A percentile compares a stretch with the other conserved stretches of the same genome.
phyloP scores from a whole-genome alignment of 2,888 invertebrate species.

The Drosophila nr. perissopoda region DNA sequence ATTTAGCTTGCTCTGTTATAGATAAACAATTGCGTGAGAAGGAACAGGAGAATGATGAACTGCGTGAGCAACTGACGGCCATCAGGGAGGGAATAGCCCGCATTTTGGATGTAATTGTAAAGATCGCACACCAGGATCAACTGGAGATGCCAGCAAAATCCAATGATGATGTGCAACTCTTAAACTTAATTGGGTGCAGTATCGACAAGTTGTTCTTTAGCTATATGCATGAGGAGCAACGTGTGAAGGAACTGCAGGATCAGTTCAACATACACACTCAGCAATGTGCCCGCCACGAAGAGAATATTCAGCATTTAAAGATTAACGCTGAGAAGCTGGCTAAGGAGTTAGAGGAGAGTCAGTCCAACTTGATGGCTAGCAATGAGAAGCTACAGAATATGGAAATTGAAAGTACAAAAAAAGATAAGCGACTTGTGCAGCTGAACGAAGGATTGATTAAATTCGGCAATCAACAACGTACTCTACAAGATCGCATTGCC shows the following conservation, averaged over 20 bases:
- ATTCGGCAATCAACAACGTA: conserved; percentile 35
- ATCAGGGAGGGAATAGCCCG: neutral
- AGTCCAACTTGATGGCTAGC: neutral
- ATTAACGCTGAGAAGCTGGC: neutral
- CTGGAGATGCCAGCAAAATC: neutral
- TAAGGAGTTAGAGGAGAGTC: neutral
- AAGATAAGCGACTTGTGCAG: conserved; percentile 48
- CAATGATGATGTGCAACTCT: conserved; percentile 3
- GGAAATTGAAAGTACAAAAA: neutral
- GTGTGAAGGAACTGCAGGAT: conserved; percentile 22
- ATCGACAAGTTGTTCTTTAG: conserved; percentile 6
- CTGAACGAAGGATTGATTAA: conserved; percentile 45
- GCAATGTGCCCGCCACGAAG: neutral
- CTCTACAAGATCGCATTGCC: conserved; percentile 37
- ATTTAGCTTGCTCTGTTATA: conserved; percentile 82
- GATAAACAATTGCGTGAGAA: conserved; percentile 84
- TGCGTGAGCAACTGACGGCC: conserved; percentile 63
- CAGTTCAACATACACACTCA: conserved; percentile 7
- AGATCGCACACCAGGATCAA: conserved; percentile 5
- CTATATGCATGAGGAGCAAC: conserved; percentile 6
- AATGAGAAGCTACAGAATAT: neutral
- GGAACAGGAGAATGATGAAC: conserved; percentile 77
- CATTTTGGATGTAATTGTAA: neutral
- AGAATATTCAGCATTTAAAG: neutral
- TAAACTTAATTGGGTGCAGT: neutral